Conservation (phyloP, 2,113 vertebrate genomes). For the Rhabdomys dilectus region DNA sequence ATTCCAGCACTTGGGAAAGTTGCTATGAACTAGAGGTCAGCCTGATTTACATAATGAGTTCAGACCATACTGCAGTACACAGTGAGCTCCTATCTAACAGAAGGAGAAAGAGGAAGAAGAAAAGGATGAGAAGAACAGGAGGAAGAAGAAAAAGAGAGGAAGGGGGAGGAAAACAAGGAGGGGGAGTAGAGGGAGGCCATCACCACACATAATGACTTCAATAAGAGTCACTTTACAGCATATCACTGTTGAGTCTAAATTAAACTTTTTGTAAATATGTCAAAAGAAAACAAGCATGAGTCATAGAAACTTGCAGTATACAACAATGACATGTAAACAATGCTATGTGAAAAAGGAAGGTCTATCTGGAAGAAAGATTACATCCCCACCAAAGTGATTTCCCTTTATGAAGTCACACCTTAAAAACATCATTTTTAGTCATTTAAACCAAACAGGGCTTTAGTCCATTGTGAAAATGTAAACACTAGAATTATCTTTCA, state of each 20-base stretch:
- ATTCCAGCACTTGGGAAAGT: background rate
- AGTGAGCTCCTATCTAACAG: background rate
- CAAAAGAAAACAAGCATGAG: background rate
- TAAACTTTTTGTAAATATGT: background rate
- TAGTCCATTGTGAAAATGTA: background rate
- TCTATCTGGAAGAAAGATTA: background rate
- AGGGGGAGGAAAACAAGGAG: background rate
- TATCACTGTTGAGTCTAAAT: background rate
- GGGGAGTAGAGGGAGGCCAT: too few relatives aligned
- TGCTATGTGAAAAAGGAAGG: slow-evolving; percentile 15
- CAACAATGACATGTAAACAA: slow-evolving; percentile 30
- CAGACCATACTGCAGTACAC: background rate
- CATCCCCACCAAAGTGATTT: background rate
- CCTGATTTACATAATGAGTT: background rate
- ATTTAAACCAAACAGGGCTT: background rate
- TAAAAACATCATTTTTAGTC: background rate
- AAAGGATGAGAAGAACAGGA: too few relatives aligned
- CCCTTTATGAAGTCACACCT: background rate
- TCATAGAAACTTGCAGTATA: background rate
- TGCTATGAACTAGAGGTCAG: background rate
- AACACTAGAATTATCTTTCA: background rate
- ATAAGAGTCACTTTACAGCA: background rate
- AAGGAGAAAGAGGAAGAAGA: background rate
- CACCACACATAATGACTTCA: background rate
- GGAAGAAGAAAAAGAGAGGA: background rate